Base-by-base conservation (phyloP, 2,113 vertebrate species). In the Sturnira hondurensis region DNA sequence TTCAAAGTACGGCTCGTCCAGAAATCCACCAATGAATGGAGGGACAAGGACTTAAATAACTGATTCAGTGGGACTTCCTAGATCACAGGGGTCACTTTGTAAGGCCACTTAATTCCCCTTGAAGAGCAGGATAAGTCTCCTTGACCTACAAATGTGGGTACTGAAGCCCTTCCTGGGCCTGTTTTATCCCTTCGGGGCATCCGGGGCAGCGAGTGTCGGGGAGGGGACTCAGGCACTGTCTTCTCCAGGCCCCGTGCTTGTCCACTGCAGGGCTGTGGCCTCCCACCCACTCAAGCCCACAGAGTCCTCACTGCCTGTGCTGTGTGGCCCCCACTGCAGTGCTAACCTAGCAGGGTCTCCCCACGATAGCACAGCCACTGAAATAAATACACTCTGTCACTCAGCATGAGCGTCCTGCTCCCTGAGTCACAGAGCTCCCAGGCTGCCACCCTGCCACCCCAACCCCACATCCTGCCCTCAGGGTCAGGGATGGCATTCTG, bases 381-480 rank as follows among this genome's bases (percentile, higher is more conserved):
- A 1, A 22, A 24, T 7, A 31, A 36, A 4, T 3, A 9, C 14
- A 26, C 9, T 1, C 56, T 5, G 3, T 6, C 31, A 20, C 31
- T 36, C 15, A 4, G 73, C 20, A 24, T 0, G 10, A 9, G 71
- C 10, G 0, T 0, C 54, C 9, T 0, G 0, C 38, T 45, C 13
- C 71, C 36, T 0, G 0, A 0, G 0, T 45, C 19, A 7, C 76
- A 26, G 36, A 20, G 43, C 7, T 16, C 43, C 0, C 1, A 0
- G 50, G 20, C 15, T 5, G 15, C 28, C 1, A 0, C 41, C 77
- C n/a, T 73, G 61, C 43, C 54, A 3, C 16, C 0, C 16, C 17
- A 31, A 1, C 33, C 50, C 28, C 12, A 4, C 15, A 31, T 8
- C 41, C 6, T 6, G 2, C 36, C 43, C 63, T 52, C 13, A 5